Evolutionary conservation across 1,140 invertebrate genomes (phyloP).

Genomic region (Wasmannia auropunctata): DNA sequence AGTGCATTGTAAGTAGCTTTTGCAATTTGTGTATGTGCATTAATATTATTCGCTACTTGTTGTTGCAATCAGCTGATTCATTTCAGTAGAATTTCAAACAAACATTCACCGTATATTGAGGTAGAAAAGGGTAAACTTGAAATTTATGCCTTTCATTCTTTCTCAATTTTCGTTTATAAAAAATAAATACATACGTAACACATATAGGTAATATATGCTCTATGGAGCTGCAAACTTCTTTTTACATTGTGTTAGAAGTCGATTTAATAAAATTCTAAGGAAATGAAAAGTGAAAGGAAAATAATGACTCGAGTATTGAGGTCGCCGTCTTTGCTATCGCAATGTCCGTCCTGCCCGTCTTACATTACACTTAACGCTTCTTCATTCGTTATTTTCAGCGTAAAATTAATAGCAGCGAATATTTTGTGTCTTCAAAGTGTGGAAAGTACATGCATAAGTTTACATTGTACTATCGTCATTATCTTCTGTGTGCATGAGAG

Average conservation of each 20-base stretch:
- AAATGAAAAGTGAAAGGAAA: conserved; percentile 73
- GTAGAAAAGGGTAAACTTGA: not conserved
- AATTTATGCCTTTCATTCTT: not conserved
- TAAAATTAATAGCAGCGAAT: conserved; percentile 7
- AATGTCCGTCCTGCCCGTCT: not conserved
- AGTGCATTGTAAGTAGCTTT: not conserved
- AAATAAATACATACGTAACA: not conserved
- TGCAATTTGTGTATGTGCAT: too few relatives aligned
- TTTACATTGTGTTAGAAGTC: not conserved
- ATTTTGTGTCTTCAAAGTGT: not conserved
- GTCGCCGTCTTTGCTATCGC: conserved; percentile 12
- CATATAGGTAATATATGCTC: not conserved
- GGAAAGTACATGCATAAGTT: not conserved
- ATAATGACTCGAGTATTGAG: conserved; percentile 71
- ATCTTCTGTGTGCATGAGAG: not conserved
- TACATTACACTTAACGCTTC: not conserved
- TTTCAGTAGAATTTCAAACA: not conserved
- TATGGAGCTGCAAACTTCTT: not conserved
- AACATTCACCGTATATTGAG: not conserved
- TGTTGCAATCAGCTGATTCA: not conserved
- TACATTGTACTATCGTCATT: not conserved
- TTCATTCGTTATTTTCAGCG: not conserved
- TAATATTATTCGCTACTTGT: not conserved
- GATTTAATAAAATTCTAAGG: conserved; percentile 42
- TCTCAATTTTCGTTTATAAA: not conserved